Evolutionary conservation across 2,113 vertebrate genomes (phyloP).

Genomic region (Pluvianellus socialis): DNA sequence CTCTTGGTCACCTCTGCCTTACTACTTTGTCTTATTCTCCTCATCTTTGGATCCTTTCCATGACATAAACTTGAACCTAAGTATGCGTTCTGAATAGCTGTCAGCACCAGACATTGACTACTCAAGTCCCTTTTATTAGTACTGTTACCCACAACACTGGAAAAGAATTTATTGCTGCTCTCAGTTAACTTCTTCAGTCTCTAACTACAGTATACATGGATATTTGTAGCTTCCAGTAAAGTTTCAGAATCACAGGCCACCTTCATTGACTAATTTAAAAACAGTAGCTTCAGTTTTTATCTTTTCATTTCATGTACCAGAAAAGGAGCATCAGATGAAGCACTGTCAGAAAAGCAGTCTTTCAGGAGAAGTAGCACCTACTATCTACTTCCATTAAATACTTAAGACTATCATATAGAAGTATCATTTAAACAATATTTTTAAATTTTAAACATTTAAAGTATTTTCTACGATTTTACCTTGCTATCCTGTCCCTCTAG

Average conservation of each 20-base stretch:
- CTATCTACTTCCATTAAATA: neutral
- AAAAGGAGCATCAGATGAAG: neutral
- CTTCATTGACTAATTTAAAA: neutral
- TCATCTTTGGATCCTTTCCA: neutral
- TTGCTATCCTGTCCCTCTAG: neutral
- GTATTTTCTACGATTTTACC: neutral
- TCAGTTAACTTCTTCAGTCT: neutral
- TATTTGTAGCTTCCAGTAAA: neutral
- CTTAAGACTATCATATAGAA: neutral
- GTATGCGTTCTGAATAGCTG: neutral
- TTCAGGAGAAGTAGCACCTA: neutral
- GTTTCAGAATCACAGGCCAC: neutral
- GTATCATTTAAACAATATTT: neutral
- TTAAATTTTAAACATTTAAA: neutral
- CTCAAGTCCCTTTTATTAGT: neutral
- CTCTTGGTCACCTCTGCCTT: neutral
- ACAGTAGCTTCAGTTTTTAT: neutral
- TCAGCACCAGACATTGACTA: neutral
- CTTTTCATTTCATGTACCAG: neutral
- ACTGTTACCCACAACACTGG: neutral
- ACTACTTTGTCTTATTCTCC: neutral
- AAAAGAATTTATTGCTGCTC: neutral
- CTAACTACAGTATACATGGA: neutral
- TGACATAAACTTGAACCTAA: accelerated
- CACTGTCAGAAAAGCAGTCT: neutral